Base-by-base conservation (phyloP, 2,888 invertebrate species). In the Diarsia dahlii region DNA sequence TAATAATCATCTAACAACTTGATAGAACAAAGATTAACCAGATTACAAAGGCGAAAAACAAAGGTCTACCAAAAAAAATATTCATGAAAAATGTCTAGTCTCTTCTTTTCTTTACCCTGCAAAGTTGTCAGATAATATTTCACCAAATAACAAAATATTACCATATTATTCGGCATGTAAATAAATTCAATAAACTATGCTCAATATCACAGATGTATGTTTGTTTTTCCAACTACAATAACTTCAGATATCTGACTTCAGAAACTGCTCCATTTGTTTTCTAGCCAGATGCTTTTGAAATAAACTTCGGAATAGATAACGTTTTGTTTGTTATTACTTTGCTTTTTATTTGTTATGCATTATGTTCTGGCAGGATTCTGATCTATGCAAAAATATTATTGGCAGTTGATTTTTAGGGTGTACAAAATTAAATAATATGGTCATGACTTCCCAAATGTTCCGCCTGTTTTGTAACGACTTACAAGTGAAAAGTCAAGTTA, bases 171-270 rank as follows among this genome's bases (percentile, higher is more conserved):
- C 45, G 67, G 50, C 70, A 86, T 80, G 79, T 79, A 80, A 85
- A 89, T 81, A 80, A 85, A 81, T 80, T 79, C 78, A 84, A 85
- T 88, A 87, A 84, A 71, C 78, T 84, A 74, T 66, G 82, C 82
- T 85, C 81, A 82, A 84, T 89, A 74, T 79, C 63, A 52, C 65
- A 71, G 56, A 84, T 81, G 70, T 84, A 73, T 84, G 80, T 87
- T 89, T 90, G 89, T 89, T 87, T 84, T 74, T 69, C 76, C 67
- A 78, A 83, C 79, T 72, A 82, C 65, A 76, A 71, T 79, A 82
- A 87, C 80, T 81, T 78, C 39, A 71, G 60, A 82, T 79, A 78
- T 81, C 68, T 81, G 82, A 77, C 78, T 81, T 74, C 74, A 71
- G 65, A 73, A 79, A 69, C 63, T 63, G 34, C n/a, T 76, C 63